Evolutionary conservation across 2,797 vertebrate genomes (phyloP).

Genomic region (Argyrosomus regius): DNA sequence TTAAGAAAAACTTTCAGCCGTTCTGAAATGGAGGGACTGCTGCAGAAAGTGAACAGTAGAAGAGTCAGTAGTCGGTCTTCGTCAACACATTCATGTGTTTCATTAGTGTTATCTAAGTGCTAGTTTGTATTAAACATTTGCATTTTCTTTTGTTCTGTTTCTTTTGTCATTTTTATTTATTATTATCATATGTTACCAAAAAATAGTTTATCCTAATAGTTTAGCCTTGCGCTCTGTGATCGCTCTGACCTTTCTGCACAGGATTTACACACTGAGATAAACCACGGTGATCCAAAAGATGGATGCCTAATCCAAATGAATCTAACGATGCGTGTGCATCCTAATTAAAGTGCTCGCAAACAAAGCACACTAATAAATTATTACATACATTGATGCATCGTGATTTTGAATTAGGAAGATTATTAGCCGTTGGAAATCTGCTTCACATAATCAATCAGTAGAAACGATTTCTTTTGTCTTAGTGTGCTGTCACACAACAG

Average conservation of each 20-base stretch:
- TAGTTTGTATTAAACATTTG: too few species aligned
- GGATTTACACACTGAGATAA: slow-evolving; percentile 2
- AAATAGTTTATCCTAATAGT: background rate
- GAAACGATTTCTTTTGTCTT: background rate
- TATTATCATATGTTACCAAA: background rate
- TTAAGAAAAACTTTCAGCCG: too few species aligned
- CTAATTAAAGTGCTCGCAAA: background rate
- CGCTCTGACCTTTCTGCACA: background rate
- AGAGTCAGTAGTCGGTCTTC: too few species aligned
- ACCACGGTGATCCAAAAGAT: slow-evolving; percentile 9
- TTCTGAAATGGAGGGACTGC: too few species aligned
- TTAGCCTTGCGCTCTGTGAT: background rate
- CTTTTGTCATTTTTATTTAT: too few species aligned
- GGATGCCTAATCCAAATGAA: background rate
- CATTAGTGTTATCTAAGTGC: too few species aligned
- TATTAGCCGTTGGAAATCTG: background rate
- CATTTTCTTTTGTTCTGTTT: too few species aligned
- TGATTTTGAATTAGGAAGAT: background rate
- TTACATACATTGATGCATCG: background rate
- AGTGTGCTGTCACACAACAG: background rate
- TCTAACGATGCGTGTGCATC: background rate
- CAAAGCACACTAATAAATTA: background rate
- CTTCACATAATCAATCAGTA: slow-evolving; percentile 1
- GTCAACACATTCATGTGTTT: too few species aligned
- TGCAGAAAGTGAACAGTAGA: too few species aligned